Evolutionary conservation across 2,888 invertebrate species (phyloP).

Genomic region (Cremastobaeus sp.): DNA sequence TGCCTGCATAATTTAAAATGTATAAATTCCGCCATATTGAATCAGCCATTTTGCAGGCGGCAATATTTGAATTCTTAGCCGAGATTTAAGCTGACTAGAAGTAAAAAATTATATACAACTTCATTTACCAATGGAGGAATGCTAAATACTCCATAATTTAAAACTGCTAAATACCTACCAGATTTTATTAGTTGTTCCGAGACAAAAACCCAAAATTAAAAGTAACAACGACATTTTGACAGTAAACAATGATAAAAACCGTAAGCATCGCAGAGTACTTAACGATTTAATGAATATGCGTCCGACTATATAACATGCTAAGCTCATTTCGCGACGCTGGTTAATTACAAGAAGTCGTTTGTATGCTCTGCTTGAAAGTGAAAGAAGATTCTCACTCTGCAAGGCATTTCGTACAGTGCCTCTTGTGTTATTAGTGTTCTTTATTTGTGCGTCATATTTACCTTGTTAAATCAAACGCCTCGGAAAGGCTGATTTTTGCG

Average conservation of each 20-base stretch:
- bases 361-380: conserved; percentile 55
- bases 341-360: conserved; percentile 59
- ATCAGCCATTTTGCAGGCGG: too few relatives aligned
- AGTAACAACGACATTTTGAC: conserved; percentile 36
- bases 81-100: too few relatives aligned
- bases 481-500: conserved; percentile 28
- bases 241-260: conserved; percentile 56
- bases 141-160: too few relatives aligned
- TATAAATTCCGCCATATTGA: too few relatives aligned
- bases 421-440: conserved; percentile 35
- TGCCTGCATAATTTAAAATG: too few relatives aligned
- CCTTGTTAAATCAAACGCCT: conserved; percentile 49
- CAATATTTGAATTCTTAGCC: too few relatives aligned
- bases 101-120: too few relatives aligned
- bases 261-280: conserved; percentile 54
- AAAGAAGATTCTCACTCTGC: conserved; percentile 53
- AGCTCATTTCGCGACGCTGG: conserved; percentile 53
- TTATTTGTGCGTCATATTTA: conserved; percentile 36
- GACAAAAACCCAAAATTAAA: conserved; percentile 17
- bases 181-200: background rate
- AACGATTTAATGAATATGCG: conserved; percentile 60
- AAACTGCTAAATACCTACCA: too few relatives aligned
- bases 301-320: conserved; percentile 41
- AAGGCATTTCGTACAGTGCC: conserved; percentile 36
- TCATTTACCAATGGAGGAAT: too few relatives aligned